Conservation (phyloP, 2,113 vertebrate genomes). For the Lanius ludovicianus region DNA sequence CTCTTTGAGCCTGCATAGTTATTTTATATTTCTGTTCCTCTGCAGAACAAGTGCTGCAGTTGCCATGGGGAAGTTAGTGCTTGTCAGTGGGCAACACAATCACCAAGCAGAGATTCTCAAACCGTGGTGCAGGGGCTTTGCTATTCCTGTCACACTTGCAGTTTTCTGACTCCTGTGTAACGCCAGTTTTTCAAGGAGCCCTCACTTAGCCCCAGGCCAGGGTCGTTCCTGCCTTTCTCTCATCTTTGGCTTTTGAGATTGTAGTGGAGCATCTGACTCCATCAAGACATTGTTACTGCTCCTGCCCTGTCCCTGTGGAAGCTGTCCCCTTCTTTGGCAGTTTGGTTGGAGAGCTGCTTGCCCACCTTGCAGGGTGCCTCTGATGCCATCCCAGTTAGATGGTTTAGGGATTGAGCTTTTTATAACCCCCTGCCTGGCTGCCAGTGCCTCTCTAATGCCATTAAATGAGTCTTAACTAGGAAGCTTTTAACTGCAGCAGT, state of each 20-base stretch:
- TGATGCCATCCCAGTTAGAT: background rate
- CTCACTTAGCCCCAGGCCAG: background rate
- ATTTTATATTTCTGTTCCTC: background rate
- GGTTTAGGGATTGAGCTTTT: background rate
- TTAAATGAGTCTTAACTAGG: slow-evolving; percentile 40
- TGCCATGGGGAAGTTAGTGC: slow-evolving; percentile 44
- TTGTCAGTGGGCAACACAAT: background rate
- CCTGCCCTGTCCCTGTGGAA: background rate
- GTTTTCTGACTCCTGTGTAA: background rate
- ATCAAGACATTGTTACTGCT: background rate
- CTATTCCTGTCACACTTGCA: background rate
- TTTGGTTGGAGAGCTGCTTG: background rate
- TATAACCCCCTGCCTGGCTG: slow-evolving; percentile 22
- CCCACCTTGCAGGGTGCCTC: background rate
- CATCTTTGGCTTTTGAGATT: background rate
- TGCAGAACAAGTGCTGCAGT: background rate
- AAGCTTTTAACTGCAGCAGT: slow-evolving; percentile 16
- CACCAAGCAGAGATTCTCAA: background rate
- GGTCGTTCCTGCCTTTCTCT: background rate
- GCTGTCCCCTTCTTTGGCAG: background rate
- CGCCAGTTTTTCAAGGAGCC: background rate
- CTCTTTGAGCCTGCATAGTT: background rate
- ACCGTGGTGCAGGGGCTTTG: background rate
- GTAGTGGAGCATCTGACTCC: background rate
- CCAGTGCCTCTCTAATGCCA: slow-evolving; percentile 6